Base-by-base conservation (phyloP, 2,888 invertebrate genomes). In the Aporophyla nigra region DNA sequence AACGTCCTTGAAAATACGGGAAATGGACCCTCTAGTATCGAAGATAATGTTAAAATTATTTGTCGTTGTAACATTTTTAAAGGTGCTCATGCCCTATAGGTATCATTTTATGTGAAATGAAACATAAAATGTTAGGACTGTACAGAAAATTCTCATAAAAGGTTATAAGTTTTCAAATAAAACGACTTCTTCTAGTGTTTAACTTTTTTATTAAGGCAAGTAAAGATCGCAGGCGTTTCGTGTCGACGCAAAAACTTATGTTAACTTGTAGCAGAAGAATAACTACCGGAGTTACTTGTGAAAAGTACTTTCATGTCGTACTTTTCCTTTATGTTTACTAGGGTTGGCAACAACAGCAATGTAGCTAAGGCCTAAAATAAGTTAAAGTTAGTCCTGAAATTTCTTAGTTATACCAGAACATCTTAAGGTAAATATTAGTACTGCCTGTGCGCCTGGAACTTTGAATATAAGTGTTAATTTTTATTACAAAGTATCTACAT, bases 181-280 rank as follows among this genome's bases (percentile, higher is more conserved):
- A 74, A 85, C 53, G 65, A 58, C 56, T 76, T 53, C 19, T 66
- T 27, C 24, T 82, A 73, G 65, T 72, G 40, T 83, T 73, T 33
- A 82, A 85, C 68, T 82, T 82, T 81, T 76, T 84, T 78, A 71
- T 78, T 54, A 73, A 78, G 61, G 51, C 70, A 74, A 82, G 66
- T 76, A 76, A 65, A 62, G 56, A 27, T 61, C 61, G 59, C 59
- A 67, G 62, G 49, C 71, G 59, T 70, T 77, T 56, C 56, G 54
- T 68, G 70, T 51, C 67, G 63, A 78, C 67, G 78, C 82, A 66
- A 74, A 62, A 84, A 85, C 86, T 85, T 76, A 69, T 76, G 75
- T 71, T 75, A 78, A 76, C 61, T 84, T 78, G 68, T 78, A 85
- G n/a, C 66, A 49, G 24, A 58, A 74, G 78, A 71, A 71, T 77